phyloP scores from a whole-genome alignment of 2,113 vertebrate genomes.

The Nipponia nippon region DNA sequence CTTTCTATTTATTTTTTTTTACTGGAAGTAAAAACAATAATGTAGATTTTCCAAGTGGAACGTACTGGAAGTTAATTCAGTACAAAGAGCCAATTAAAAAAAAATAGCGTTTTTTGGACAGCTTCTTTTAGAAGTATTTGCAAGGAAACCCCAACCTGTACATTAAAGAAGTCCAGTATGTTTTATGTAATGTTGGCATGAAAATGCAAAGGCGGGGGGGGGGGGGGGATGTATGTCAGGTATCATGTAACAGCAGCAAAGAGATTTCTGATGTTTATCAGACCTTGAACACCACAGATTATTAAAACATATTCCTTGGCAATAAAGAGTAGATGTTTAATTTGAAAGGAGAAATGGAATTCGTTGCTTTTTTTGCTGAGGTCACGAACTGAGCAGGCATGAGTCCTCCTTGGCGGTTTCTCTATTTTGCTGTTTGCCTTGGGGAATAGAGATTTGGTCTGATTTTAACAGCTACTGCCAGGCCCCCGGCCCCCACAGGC shows the following conservation, averaged over 20 bases:
- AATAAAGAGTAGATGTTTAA: conserved; percentile 51
- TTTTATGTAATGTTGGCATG: conserved; percentile 43
- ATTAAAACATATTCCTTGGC: conserved; percentile 70
- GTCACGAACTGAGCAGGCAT: conserved; percentile 25
- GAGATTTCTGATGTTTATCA: conserved; percentile 61
- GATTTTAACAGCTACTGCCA: conserved; percentile 17
- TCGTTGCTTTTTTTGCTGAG: conserved; percentile 46
- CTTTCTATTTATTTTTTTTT: neutral
- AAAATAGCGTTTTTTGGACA: neutral
- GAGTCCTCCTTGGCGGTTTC: neutral
- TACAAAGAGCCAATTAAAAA: neutral
- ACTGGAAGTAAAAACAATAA: neutral
- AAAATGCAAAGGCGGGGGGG: neutral
- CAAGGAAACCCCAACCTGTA: neutral
- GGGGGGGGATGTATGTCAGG: neutral
- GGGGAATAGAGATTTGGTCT: neutral
- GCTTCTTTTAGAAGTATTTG: neutral
- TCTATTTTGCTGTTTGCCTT: conserved; percentile 44
- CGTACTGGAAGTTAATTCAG: neutral
- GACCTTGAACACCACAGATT: conserved; percentile 46
- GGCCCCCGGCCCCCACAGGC: neutral
- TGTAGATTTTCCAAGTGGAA: neutral
- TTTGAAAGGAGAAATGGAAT: conserved; percentile 63
- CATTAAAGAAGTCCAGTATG: neutral
- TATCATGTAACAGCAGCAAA: conserved; percentile 31